Conservation (phyloP, 1,140 invertebrate genomes). For the Bombus picipes region DNA sequence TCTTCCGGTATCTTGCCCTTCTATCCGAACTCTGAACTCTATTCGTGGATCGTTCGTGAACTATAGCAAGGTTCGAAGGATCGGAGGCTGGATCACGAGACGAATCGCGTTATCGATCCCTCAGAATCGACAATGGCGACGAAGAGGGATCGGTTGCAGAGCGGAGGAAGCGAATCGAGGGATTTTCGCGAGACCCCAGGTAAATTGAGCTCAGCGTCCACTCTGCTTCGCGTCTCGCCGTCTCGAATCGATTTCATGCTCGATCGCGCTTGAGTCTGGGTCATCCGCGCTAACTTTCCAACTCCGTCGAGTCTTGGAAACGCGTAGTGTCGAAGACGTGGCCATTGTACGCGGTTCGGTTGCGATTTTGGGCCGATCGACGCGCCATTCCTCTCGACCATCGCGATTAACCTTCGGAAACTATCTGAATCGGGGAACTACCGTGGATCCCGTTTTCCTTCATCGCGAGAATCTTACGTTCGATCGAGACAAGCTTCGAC, state of each 20-base stretch:
- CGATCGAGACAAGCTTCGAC: too few species aligned
- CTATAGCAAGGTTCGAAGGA: not conserved
- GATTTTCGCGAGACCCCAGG: not conserved
- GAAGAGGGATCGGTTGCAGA: not conserved
- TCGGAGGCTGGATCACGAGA: too few species aligned
- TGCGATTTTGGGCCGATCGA: not conserved
- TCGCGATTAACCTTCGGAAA: not conserved
- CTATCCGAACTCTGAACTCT: not conserved
- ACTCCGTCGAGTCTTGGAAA: slow-evolving; percentile 4
- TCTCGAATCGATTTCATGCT: slow-evolving; percentile 70
- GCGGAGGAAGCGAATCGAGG: not conserved
- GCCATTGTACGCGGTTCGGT: not conserved
- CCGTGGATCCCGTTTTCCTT: too few species aligned
- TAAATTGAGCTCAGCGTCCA: not conserved
- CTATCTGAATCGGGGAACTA: too few species aligned
- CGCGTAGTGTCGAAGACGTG: slow-evolving; percentile 13
- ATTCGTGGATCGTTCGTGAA: not conserved
- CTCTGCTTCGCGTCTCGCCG: slow-evolving; percentile 34
- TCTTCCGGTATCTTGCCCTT: not conserved
- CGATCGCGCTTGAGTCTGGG: slow-evolving; percentile 67
- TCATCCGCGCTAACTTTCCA: slow-evolving; percentile 68
- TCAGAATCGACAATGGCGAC: not conserved
- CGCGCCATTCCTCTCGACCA: not conserved
- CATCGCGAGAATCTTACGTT: too few species aligned
- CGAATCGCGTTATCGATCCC: slow-evolving; percentile 19